A percentile compares a stretch with the other conserved stretches of the same genome.
Conservation (phyloP, 2,113 vertebrate genomes). For the Tylochromis polylepis region DNA sequence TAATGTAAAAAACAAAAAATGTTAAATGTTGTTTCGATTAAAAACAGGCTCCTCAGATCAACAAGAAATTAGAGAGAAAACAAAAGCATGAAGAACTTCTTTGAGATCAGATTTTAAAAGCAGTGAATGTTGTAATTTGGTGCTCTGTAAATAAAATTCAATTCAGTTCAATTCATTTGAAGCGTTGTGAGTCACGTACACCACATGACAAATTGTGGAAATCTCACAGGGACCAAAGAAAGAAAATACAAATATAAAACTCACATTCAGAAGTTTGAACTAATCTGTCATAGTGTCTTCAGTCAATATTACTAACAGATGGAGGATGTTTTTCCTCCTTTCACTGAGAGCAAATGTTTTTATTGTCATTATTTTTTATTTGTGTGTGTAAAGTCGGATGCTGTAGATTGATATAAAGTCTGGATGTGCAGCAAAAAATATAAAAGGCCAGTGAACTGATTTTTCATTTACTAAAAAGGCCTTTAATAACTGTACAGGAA, state of each 20-base stretch:
- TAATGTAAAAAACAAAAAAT: no score
- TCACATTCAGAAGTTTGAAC: not conserved
- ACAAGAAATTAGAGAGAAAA: not conserved
- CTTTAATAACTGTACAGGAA: not conserved
- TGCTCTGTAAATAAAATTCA: not conserved
- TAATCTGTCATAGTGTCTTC: not conserved
- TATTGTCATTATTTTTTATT: not conserved
- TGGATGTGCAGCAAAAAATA: not conserved
- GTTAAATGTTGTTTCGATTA: no score
- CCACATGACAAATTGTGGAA: not conserved
- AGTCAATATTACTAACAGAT: not conserved
- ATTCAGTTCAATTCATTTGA: not conserved
- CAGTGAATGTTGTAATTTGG: not conserved
- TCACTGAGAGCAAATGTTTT: not conserved
- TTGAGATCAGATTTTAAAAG: not conserved
- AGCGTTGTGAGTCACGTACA: not conserved
- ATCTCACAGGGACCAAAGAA: not conserved
- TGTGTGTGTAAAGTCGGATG: not conserved
- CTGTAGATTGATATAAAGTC: not conserved
- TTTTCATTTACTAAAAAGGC: not conserved
- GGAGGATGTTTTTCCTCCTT: not conserved
- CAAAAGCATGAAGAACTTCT: not conserved
- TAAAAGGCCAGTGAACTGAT: not conserved
- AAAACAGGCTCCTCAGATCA: not conserved
- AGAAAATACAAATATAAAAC: not conserved